Base-by-base conservation (phyloP, 2,113 vertebrate species). In the Pampusana beccarii region DNA sequence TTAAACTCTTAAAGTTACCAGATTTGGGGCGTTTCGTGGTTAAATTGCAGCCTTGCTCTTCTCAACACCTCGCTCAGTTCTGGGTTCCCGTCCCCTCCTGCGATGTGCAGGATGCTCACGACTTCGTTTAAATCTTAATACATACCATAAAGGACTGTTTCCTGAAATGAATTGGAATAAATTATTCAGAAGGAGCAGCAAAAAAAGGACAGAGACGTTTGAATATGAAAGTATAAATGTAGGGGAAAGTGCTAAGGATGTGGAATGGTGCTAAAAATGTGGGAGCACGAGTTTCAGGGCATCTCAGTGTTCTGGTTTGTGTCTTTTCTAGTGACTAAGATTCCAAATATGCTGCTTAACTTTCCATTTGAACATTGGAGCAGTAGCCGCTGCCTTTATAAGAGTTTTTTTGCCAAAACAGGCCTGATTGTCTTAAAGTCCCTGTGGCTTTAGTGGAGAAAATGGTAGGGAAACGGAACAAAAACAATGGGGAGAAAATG, bases 61-160 rank as follows among this genome's bases (percentile, higher is more conserved):
- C 42, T 34, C 29, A 10, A 3, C 14, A 42, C 48, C 4, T 1
- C 7, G 38, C 67, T 13, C 1, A 7, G 20, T 40, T 62, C 40
- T 29, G 1, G 16, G 1, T 11, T 13, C 6, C 50, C 46, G 8
- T 12, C 8, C 48, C 31, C 36, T 1, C 0, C 2, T 11, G 19
- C n/a, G 3, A 4, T 1, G 3, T 1, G 34, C 24, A 42, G 34
- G 9, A 3, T 2, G 2, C 50, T 80, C 44, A 0, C 1, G 2
- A 3, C 5, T 11, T 12, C 2, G 2, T 23, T 85, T 29, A 15
- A 60, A 19, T 5, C 9, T 31, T 33, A 29, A 13, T 12, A 2
- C 0, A 0, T 25, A 2, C 23, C 4, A 4, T 33, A 42, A 56
- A n/a, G 61, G 38, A 4, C 24, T 50, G 0, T 69, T 84, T 88